A percentile compares a stretch with the other conserved stretches of the same genome.
Conservation (phyloP, 1,140 invertebrate genomes). For the Cotesia typhae region DNA sequence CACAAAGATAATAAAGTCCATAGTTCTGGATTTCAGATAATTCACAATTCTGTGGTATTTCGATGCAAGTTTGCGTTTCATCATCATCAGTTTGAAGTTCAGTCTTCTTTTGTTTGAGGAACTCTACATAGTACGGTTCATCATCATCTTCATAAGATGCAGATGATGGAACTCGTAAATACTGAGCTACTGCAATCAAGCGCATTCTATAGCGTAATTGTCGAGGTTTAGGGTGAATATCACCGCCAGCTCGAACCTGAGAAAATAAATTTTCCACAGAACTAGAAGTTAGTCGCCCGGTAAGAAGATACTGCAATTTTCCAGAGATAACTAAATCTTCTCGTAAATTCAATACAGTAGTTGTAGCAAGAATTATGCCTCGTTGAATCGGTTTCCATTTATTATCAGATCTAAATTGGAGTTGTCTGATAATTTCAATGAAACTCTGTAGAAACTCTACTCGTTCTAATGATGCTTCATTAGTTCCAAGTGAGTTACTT, state of each 20-base stretch:
- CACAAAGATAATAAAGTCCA: too few relatives aligned
- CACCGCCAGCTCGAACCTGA: constrained; percentile 22
- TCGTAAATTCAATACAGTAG: constrained; percentile 1
- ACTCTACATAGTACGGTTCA: background rate
- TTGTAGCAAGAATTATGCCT: constrained; percentile 14
- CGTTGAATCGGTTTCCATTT: constrained; percentile 16
- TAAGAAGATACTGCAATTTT: constrained; percentile 19
- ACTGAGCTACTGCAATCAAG: constrained; percentile 12
- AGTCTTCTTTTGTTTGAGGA: background rate
- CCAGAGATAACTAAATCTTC: background rate
- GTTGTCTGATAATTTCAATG: too few relatives aligned
- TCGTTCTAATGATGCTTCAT: too few relatives aligned
- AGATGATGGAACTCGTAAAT: constrained; percentile 7
- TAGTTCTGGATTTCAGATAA: too few relatives aligned
- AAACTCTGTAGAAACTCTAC: too few relatives aligned
- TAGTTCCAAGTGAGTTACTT: too few relatives aligned
- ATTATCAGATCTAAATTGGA: background rate
- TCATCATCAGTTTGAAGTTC: too few relatives aligned
- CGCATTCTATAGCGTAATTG: constrained; percentile 20
- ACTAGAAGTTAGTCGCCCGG: constrained; percentile 18
- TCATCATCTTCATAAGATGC: background rate
- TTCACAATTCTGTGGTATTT: too few relatives aligned
- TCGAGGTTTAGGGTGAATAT: constrained; percentile 25
- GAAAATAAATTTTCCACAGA: constrained; percentile 23
- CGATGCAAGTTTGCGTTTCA: too few relatives aligned